A percentile compares a stretch with the other conserved stretches of the same genome.
Conservation (phyloP, 2,113 vertebrate genomes). For the Oreochromis aureus region DNA sequence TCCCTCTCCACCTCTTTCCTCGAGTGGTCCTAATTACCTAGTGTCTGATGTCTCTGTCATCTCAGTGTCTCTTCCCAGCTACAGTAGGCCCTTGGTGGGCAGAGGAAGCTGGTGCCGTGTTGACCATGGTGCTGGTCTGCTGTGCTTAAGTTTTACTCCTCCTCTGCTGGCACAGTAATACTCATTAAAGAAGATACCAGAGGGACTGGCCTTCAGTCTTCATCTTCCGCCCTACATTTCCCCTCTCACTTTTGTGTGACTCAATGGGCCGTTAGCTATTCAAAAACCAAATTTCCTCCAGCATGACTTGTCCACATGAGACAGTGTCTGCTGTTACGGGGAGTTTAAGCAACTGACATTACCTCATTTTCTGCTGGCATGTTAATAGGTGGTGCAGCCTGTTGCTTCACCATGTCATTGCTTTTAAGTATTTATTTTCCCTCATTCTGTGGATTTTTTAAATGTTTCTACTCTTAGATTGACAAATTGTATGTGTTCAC, state of each 20-base stretch:
- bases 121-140: neutral
- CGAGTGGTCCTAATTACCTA: slow-evolving; percentile 59
- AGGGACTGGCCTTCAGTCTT: slow-evolving; percentile 26
- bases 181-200: slow-evolving; percentile 52
- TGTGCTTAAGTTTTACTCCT: neutral
- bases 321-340: neutral
- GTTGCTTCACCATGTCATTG: neutral
- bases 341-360: neutral
- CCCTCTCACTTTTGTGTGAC: slow-evolving; percentile 10
- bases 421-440: neutral
- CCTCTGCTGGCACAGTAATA: slow-evolving; percentile 5
- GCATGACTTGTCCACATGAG: neutral
- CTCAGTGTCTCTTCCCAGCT: slow-evolving; percentile 21
- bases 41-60: slow-evolving; percentile 58
- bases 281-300: neutral
- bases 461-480: neutral
- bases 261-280: neutral
- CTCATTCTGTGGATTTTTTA: neutral
- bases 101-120: neutral
- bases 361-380: neutral
- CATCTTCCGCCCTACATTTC: slow-evolving; percentile 43
- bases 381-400: neutral
- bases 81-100: neutral
- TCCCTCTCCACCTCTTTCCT: slow-evolving; percentile 37
- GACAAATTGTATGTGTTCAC: neutral